Evolutionary conservation across 1,140 invertebrate genomes (phyloP).

Genomic region (Druon quercuslanigerum): DNA sequence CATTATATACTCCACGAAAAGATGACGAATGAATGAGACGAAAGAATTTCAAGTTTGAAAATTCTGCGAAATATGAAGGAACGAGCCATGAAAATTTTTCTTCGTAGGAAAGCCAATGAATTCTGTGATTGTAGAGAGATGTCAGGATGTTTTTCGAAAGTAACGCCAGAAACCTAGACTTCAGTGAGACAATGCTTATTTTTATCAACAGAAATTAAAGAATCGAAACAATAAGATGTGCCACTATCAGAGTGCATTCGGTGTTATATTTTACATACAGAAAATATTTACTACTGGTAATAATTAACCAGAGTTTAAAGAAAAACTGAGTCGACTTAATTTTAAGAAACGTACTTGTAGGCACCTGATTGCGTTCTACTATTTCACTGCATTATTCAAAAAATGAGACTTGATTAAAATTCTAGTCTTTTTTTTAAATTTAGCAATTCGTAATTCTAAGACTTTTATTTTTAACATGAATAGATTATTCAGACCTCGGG

Average conservation of each 20-base stretch:
- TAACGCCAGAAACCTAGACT: too few relatives aligned
- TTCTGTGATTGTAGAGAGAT: constrained; percentile 24
- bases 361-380: too few relatives aligned
- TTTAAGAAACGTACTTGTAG: too few relatives aligned
- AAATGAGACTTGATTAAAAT: background rate
- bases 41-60: background rate
- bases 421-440: background rate
- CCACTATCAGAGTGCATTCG: background rate
- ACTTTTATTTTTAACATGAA: too few relatives aligned
- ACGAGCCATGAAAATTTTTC: constrained; percentile 3
- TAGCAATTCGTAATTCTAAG: too few relatives aligned
- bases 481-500: too few relatives aligned
- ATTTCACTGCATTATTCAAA: background rate
- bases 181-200: background rate
- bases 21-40: constrained; percentile 64
- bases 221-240: constrained; percentile 7
- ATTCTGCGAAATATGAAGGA: background rate
- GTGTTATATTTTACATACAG: constrained; percentile 27
- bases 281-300: constrained; percentile 11
- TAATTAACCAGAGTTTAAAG: background rate
- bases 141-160: background rate
- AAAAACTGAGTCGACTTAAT: too few relatives aligned
- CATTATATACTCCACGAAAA: constrained; percentile 85
- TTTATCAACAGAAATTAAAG: background rate
- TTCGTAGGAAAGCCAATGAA: constrained; percentile 21